Base-by-base conservation (phyloP, 2,888 invertebrate genomes). In the Tinea semifulvella region DNA sequence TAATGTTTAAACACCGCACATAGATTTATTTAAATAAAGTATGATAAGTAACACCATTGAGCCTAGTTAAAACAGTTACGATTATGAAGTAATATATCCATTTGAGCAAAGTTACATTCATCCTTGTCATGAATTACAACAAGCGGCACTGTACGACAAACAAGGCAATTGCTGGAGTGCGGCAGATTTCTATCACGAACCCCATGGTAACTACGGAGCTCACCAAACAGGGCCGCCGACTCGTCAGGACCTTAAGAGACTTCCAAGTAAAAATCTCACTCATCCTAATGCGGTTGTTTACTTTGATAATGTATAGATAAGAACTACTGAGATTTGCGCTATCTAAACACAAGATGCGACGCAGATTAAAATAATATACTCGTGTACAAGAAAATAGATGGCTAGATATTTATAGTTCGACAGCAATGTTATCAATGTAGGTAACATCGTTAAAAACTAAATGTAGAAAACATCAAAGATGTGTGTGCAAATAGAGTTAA, bases 131-230 rank as follows among this genome's bases (percentile, higher is more conserved):
- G 31, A 31, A 31, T 13, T 31, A 31, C 31, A 31, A 31, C 31
- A 31, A 31, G 31, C 31, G 31, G 31, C 31, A 31, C 31, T 31
- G 31, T 31, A 63, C 61, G 66, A 72, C 74, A 73, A 71, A 75
- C 73, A 70, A 68, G 73, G 70, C 72, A 71, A 73, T 72, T 70
- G 73, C 66, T 61, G 55, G 59, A 55, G 54, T 55, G 60, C 60
- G 27, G 52, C 46, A 63, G 73, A 75, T 74, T 53, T 56, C 61
- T 64, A 75, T 74, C 74, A 52, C 54, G 55, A 66, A 65, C 63
- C 63, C 65, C 52, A 61, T 51, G 57, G 58, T 58, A 1, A 14
- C 44, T 13, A 10, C 22, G 35, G 44, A 38, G 22, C 18, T 13
- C 4, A 14, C 16, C 16, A 13, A 35, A 35, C 35, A 35, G 35